These are phyloP conservation scores for Microplitis manilae DNA, from an alignment of 2,888 invertebrate genomes.

Conservation along the genomic window DNA sequence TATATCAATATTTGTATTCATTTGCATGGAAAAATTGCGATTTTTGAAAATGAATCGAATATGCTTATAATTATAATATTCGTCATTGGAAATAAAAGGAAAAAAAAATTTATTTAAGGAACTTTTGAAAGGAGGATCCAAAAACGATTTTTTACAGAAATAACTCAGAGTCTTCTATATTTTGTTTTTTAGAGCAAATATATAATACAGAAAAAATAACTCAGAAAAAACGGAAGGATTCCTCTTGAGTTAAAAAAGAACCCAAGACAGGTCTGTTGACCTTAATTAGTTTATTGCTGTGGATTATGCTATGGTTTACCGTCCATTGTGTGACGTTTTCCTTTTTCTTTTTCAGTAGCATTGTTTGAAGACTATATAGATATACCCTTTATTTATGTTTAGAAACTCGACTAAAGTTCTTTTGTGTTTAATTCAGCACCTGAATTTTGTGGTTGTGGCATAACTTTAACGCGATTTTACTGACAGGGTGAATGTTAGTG, in stretches of 20 bases:
- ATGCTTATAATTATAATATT: too few species aligned
- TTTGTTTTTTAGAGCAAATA: too few species aligned
- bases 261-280: constrained; percentile 20
- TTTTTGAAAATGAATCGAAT: too few species aligned
- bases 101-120: too few species aligned
- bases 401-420: constrained; percentile 12
- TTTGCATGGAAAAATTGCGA: too few species aligned
- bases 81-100: too few species aligned
- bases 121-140: too few species aligned
- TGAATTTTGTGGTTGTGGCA: neutral
- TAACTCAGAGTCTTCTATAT: too few species aligned
- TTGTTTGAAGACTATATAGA: neutral
- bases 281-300: constrained; percentile 65
- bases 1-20: too few species aligned
- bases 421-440: neutral
- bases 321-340: constrained; percentile 46
- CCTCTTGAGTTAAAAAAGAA: constrained; percentile 43
- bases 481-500: neutral
- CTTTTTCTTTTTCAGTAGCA: constrained; percentile 43
- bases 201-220: too few species aligned
- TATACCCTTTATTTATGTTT: neutral
- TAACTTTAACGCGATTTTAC: neutral
- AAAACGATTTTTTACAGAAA: too few species aligned
- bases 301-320: constrained; percentile 57
- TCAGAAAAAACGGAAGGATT: neutral